A percentile compares a stretch with the other conserved stretches of the same genome.
Conservation (phyloP, 1,140 invertebrate genomes). For the Pseudomyrmex pallidus region DNA sequence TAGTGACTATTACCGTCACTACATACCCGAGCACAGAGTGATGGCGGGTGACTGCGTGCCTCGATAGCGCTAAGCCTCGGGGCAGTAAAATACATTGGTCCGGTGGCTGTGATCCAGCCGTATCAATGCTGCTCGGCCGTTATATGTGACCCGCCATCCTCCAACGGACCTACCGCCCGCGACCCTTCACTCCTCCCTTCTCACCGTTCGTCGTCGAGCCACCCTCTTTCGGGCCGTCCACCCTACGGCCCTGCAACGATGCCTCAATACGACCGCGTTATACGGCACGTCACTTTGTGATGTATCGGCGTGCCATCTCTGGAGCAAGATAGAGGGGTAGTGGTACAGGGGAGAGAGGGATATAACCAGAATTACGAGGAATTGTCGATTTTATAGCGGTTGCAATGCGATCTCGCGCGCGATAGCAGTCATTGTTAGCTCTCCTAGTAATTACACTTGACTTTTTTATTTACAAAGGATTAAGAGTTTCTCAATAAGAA, state of each 20-base stretch:
- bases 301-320: slow-evolving; percentile 75
- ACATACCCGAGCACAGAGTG: slow-evolving; percentile 84
- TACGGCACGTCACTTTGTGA: slow-evolving; percentile 75
- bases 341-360: slow-evolving; percentile 9
- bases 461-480: slow-evolving; percentile 12
- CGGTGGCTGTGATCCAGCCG: slow-evolving; percentile 84
- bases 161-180: slow-evolving; percentile 22
- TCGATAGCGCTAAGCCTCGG: slow-evolving; percentile 85
- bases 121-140: slow-evolving; percentile 84
- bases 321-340: slow-evolving; percentile 23
- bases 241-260: slow-evolving; percentile 55
- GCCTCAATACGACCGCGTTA: slow-evolving; percentile 75
- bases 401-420: slow-evolving; percentile 22
- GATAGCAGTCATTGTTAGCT: not conserved
- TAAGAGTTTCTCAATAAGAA: slow-evolving; percentile 18
- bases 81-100: slow-evolving; percentile 85
- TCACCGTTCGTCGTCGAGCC: slow-evolving; percentile 16
- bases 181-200: not conserved
- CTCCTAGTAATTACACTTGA: not conserved
- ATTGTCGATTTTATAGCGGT: slow-evolving; percentile 55
- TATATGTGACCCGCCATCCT: slow-evolving; percentile 77
- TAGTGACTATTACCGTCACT: slow-evolving; percentile 86
- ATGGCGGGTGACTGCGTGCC: slow-evolving; percentile 85
- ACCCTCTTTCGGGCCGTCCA: slow-evolving; percentile 26
- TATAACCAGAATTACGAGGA: slow-evolving; percentile 23